These are phyloP conservation scores for Corydoras sp. DNA, from an alignment of 2,113 vertebrate genomes.

Conservation along the genomic window DNA sequence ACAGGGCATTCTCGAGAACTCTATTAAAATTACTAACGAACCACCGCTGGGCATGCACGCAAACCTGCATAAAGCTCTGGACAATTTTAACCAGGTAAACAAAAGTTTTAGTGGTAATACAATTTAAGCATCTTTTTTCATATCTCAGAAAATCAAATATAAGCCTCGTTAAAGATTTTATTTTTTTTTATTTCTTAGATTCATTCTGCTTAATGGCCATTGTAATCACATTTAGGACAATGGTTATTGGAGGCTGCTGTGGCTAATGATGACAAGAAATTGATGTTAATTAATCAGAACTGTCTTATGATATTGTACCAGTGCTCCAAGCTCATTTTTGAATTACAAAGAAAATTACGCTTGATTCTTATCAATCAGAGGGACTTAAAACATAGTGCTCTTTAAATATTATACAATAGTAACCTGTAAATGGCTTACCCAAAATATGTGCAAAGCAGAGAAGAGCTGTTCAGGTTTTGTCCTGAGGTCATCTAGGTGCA, in stretches of 20 bases:
- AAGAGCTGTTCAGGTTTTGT: too few relatives aligned
- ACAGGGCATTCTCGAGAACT: constrained; percentile 88
- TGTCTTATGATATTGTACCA: constrained; percentile 18
- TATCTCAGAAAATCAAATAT: neutral
- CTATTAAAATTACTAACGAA: constrained; percentile 93
- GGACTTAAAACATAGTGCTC: too few relatives aligned
- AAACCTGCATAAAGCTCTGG: constrained; percentile 90
- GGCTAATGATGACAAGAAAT: constrained; percentile 25
- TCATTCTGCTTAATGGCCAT: neutral
- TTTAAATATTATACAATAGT: too few relatives aligned
- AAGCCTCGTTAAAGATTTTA: neutral
- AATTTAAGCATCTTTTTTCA: neutral
- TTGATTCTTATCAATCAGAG: too few relatives aligned
- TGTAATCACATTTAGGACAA: neutral
- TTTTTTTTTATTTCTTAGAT: too few relatives aligned
- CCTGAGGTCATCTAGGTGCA: too few relatives aligned
- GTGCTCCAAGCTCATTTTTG: constrained; percentile 24
- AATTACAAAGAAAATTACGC: too few relatives aligned
- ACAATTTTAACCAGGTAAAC: constrained; percentile 90
- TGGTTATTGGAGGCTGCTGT: constrained; percentile 16
- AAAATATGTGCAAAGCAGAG: too few relatives aligned
- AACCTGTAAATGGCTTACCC: too few relatives aligned
- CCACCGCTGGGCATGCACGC: constrained; percentile 83
- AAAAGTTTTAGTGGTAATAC: neutral
- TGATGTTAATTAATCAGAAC: constrained; percentile 29